A percentile compares a stretch with the other conserved stretches of the same genome.
Evolutionary conservation across 2,113 vertebrate genomes (phyloP).

Genomic region (Microtus oregoni): DNA sequence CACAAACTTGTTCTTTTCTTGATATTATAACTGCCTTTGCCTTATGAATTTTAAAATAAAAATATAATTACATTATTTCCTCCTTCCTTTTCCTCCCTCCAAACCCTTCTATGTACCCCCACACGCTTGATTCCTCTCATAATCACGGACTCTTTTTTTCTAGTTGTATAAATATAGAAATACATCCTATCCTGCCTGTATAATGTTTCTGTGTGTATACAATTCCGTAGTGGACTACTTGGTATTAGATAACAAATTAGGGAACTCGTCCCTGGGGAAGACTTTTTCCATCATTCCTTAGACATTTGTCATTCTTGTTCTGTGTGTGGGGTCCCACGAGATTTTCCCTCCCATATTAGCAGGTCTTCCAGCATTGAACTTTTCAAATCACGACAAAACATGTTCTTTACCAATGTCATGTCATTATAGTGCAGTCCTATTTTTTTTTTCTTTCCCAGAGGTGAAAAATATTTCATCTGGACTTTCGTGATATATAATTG

Average conservation of each 20-base stretch:
- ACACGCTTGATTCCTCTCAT: background rate
- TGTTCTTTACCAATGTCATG: background rate
- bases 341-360: background rate
- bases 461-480: background rate
- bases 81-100: background rate
- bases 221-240: background rate
- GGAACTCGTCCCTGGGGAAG: background rate
- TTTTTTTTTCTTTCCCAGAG: background rate
- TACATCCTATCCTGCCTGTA: background rate
- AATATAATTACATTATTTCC: background rate
- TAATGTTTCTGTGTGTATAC: background rate
- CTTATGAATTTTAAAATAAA: background rate
- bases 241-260: background rate
- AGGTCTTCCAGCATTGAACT: background rate
- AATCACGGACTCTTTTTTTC: background rate
- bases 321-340: accelerated
- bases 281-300: background rate
- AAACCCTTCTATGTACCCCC: background rate
- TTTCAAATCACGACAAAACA: background rate
- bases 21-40: background rate
- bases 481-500: background rate
- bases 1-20: background rate
- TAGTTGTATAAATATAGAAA: background rate
- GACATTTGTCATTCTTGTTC: background rate
- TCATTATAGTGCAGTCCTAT: background rate